phyloP scores from a whole-genome alignment of 2,113 vertebrate genomes.

The Serinus canaria region DNA sequence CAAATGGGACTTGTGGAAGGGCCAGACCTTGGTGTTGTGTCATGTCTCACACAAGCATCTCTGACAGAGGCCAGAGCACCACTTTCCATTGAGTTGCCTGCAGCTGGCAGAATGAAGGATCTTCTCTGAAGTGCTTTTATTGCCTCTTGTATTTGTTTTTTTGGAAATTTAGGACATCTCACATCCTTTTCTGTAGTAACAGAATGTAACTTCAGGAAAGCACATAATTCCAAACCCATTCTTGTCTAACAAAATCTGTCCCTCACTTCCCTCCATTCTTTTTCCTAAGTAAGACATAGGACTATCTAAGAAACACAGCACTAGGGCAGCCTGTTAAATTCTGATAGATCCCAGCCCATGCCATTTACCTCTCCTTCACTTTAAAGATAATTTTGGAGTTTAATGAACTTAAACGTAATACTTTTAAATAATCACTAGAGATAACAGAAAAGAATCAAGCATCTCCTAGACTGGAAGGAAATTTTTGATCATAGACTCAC shows the following conservation, averaged over 20 bases:
- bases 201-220: constrained; percentile 24
- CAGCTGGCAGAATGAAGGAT: constrained; percentile 21
- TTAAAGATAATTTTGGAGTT: constrained; percentile 63
- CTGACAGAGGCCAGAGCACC: constrained; percentile 15
- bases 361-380: constrained; percentile 28
- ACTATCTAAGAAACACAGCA: background rate
- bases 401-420: constrained; percentile 64
- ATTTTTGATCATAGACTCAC: constrained; percentile 53
- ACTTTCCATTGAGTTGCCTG: background rate
- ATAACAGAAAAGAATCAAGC: constrained; percentile 55
- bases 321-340: background rate
- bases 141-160: constrained; percentile 41
- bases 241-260: background rate
- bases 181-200: constrained; percentile 1
- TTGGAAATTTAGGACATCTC: constrained; percentile 45
- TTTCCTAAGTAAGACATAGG: background rate
- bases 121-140: constrained; percentile 40
- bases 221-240: background rate
- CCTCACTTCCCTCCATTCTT: background rate
- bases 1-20: background rate
- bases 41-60: background rate
- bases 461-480: constrained; percentile 18
- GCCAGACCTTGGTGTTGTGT: background rate
- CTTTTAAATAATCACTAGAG: constrained; percentile 66
- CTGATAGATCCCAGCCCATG: background rate